These are phyloP conservation scores for Synodontis membranacea DNA, from an alignment of 2,113 vertebrate genomes.

Conservation along the genomic window DNA sequence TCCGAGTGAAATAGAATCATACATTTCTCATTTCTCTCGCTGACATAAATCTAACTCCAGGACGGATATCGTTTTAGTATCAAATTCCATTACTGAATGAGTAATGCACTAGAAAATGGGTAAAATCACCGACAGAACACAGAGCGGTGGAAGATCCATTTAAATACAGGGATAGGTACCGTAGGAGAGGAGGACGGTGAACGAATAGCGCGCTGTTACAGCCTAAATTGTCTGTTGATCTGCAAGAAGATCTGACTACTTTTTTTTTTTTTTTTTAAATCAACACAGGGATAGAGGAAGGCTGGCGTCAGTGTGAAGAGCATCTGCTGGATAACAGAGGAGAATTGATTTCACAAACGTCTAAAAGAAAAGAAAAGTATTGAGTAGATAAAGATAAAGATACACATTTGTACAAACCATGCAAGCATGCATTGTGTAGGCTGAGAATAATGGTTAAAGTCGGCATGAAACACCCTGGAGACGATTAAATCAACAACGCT, in stretches of 20 bases:
- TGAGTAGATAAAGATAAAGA: slow-evolving; percentile 5
- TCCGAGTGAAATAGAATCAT: neutral
- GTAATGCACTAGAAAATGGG: slow-evolving; percentile 32
- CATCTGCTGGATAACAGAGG: slow-evolving; percentile 25
- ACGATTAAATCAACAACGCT: neutral
- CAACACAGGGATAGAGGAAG: neutral
- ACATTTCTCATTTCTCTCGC: slow-evolving; percentile 7
- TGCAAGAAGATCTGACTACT: slow-evolving; percentile 27
- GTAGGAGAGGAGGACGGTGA: slow-evolving; percentile 8
- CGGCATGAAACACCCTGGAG: slow-evolving; percentile 9
- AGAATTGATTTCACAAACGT: slow-evolving; percentile 3
- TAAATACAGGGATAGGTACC: slow-evolving; percentile 17
- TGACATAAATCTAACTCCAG: slow-evolving; percentile 15
- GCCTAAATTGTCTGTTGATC: neutral
- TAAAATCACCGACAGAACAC: slow-evolving; percentile 20
- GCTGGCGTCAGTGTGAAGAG: slow-evolving; percentile 8
- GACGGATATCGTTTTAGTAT: slow-evolving; percentile 17
- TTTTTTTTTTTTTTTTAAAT: slow-evolving; percentile 34
- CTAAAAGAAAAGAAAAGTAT: slow-evolving; percentile 25
- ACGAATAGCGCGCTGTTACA: neutral
- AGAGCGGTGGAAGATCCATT: neutral
- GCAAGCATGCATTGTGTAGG: neutral
- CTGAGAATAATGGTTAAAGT: neutral
- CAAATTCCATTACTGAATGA: neutral
- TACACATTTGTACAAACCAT: neutral